phyloP scores from a whole-genome alignment of 2,888 invertebrate species.

The Amphipoea oculea region DNA sequence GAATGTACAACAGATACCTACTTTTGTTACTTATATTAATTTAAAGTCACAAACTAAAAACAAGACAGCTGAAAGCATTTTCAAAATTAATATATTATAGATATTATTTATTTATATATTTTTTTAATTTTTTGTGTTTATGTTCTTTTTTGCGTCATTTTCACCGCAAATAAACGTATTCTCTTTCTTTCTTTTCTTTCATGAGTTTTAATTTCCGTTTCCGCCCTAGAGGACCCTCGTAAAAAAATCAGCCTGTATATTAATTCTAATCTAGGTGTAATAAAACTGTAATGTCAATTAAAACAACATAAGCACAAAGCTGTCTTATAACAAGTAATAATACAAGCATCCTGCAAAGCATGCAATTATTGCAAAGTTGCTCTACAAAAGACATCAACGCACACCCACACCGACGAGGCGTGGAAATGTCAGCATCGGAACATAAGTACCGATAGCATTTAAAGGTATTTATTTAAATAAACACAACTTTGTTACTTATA shows the following conservation, averaged over 20 bases:
- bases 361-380: conserved; percentile 55
- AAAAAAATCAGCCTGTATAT: background rate
- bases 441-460: background rate
- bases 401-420: conserved; percentile 66
- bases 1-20: background rate
- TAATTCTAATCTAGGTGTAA: background rate
- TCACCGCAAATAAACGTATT: too few species aligned
- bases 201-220: background rate
- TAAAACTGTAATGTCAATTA: background rate
- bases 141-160: too few species aligned
- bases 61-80: background rate
- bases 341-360: conserved; percentile 33
- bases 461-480: conserved; percentile 22
- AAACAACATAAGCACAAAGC: background rate
- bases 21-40: background rate
- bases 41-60: background rate
- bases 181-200: too few species aligned
- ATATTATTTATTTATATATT: too few species aligned
- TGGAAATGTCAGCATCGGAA: conserved; percentile 45
- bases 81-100: background rate
- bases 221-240: too few species aligned
- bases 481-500: conserved; percentile 6
- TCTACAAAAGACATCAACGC: conserved; percentile 86
- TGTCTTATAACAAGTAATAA: conserved; percentile 30
- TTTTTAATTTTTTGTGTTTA: too few species aligned